These are phyloP conservation scores for Folsomia manolachei DNA, from an alignment of 2,888 invertebrate genomes.

Conservation along the genomic window DNA sequence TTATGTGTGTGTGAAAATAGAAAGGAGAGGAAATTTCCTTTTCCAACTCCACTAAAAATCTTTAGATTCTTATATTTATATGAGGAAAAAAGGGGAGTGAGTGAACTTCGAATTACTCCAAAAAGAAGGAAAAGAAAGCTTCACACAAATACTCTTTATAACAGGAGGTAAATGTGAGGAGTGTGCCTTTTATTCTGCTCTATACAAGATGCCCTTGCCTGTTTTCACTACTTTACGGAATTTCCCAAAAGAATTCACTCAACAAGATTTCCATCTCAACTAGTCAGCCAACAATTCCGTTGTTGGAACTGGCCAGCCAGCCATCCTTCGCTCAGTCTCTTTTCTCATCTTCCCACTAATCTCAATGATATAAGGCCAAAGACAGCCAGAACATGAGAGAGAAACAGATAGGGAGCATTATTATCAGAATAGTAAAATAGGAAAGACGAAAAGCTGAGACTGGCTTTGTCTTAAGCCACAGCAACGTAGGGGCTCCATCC, in stretches of 20 bases:
- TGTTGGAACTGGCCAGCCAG: no score
- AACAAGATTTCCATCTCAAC: background rate
- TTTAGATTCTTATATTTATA: background rate
- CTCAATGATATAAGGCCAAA: background rate
- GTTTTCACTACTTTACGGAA: conserved; percentile 7
- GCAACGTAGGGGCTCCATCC: no score
- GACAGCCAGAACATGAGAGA: background rate
- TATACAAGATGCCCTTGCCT: background rate
- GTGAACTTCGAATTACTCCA: no score
- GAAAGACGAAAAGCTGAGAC: no score
- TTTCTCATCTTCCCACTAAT: background rate
- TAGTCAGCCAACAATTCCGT: background rate
- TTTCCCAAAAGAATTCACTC: conserved; percentile 15
- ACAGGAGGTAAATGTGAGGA: background rate
- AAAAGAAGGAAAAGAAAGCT: no score
- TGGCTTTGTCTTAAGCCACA: no score
- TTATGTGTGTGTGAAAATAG: background rate
- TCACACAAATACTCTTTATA: no score
- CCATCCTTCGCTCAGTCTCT: background rate
- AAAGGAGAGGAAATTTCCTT: background rate
- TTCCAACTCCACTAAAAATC: background rate
- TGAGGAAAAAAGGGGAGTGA: background rate
- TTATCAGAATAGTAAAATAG: no score
- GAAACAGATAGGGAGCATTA: background rate
- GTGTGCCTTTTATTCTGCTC: background rate